Conservation (phyloP, 2,797 vertebrate species). For the Lepilemur septentrionalis region DNA sequence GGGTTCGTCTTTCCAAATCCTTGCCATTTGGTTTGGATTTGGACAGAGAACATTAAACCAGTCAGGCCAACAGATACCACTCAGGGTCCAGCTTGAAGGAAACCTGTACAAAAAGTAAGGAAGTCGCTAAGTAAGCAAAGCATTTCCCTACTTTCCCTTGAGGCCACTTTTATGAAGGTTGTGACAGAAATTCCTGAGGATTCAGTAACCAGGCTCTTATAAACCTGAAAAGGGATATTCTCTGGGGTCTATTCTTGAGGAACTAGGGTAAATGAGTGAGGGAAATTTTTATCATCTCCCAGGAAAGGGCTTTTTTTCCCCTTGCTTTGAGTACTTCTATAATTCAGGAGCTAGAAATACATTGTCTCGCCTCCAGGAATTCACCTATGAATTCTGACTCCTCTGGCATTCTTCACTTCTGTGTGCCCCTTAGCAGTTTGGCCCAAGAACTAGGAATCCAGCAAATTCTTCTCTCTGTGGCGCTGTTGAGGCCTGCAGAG, state of each 20-base stretch:
- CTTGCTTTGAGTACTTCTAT: not conserved
- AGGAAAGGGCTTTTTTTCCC: not conserved
- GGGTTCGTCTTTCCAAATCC: not conserved
- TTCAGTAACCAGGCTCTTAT: not conserved
- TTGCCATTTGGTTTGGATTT: not conserved
- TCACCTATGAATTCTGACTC: not conserved
- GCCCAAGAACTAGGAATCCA: not conserved
- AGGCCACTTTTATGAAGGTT: not conserved
- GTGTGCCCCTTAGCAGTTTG: not conserved
- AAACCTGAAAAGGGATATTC: slow-evolving; percentile 22
- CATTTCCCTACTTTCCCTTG: not conserved
- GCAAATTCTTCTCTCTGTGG: not conserved
- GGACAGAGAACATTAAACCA: not conserved
- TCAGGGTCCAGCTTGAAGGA: not conserved
- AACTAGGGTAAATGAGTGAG: not conserved
- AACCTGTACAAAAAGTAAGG: not conserved
- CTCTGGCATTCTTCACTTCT: not conserved
- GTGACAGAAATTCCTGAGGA: slow-evolving; percentile 4
- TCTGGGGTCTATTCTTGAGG: not conserved
- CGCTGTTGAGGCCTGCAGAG: not conserved
- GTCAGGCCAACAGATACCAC: not conserved
- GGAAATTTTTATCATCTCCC: not conserved
- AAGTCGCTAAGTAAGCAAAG: not conserved
- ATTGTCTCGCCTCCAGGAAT: not conserved
- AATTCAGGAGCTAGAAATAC: not conserved